These are phyloP conservation scores for Muscina levida DNA, from an alignment of 2,888 invertebrate species.

Conservation along the genomic window DNA sequence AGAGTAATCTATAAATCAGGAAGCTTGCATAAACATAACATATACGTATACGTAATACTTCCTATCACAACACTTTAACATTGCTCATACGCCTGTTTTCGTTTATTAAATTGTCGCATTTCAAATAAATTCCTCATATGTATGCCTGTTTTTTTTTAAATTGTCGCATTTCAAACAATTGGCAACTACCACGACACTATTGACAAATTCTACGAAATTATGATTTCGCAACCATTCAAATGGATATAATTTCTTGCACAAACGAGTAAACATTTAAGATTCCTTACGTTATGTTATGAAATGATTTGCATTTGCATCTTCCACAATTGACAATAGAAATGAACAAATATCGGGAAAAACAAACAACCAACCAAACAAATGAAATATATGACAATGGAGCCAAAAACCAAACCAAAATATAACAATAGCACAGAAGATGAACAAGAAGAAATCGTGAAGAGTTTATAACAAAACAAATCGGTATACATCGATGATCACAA, in stretches of 20 bases:
- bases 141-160: too few species aligned
- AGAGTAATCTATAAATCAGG: too few species aligned
- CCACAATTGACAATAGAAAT: neutral
- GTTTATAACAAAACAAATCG: neutral
- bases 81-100: neutral
- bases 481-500: neutral
- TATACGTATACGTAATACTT: conserved; percentile 6
- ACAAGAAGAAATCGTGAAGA: conserved; percentile 7
- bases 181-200: too few species aligned
- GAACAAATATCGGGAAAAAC: neutral
- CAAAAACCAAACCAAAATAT: neutral
- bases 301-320: conserved; percentile 1
- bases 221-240: neutral
- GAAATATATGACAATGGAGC: neutral
- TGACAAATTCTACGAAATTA: too few species aligned
- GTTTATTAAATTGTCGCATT: too few species aligned
- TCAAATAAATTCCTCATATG: too few species aligned
- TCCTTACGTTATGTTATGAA: too few species aligned
- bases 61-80: neutral
- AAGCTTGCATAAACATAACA: too few species aligned
- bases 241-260: neutral
- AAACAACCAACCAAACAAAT: neutral
- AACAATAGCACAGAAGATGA: conserved; percentile 17
- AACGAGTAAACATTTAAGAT: neutral
- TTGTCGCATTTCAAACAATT: too few species aligned